Evolutionary conservation across 2,113 vertebrate species (phyloP).

Genomic region (Astur gentilis): DNA sequence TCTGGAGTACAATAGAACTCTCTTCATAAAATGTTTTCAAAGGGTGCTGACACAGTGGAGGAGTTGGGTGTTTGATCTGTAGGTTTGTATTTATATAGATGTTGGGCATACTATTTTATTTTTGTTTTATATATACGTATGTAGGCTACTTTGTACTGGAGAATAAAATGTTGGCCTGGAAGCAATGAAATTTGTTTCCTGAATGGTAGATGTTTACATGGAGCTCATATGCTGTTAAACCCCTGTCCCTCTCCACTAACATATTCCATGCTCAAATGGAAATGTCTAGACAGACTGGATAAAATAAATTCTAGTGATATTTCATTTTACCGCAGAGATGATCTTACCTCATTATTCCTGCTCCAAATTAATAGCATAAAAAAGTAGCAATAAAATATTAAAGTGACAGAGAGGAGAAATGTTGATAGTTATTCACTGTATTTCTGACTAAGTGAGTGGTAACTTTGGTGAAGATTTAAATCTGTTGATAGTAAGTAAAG

Average conservation of each 20-base stretch:
- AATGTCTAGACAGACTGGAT: neutral
- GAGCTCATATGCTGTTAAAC: neutral
- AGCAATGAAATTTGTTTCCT: constrained; percentile 1
- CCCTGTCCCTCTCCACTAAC: neutral
- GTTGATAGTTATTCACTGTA: neutral
- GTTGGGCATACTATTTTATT: constrained; percentile 27
- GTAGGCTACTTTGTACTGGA: constrained; percentile 22
- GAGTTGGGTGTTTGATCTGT: constrained; percentile 21
- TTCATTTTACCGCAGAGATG: constrained; percentile 1
- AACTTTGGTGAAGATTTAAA: neutral
- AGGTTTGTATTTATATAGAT: constrained; percentile 22
- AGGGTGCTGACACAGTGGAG: constrained; percentile 16
- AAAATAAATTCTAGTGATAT: neutral
- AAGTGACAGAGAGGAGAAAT: neutral
- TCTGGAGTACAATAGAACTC: constrained; percentile 43
- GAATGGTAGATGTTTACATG: constrained; percentile 15
- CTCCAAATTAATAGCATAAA: neutral
- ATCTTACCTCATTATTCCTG: constrained; percentile 24
- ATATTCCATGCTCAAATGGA: neutral
- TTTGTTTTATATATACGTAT: neutral
- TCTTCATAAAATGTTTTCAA: constrained; percentile 30
- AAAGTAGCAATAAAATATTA: neutral
- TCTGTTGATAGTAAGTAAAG: neutral
- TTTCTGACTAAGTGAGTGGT: neutral
- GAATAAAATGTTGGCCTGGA: constrained; percentile 14